Conservation (phyloP, 2,113 vertebrate species). For the Prunella fulvescens region DNA sequence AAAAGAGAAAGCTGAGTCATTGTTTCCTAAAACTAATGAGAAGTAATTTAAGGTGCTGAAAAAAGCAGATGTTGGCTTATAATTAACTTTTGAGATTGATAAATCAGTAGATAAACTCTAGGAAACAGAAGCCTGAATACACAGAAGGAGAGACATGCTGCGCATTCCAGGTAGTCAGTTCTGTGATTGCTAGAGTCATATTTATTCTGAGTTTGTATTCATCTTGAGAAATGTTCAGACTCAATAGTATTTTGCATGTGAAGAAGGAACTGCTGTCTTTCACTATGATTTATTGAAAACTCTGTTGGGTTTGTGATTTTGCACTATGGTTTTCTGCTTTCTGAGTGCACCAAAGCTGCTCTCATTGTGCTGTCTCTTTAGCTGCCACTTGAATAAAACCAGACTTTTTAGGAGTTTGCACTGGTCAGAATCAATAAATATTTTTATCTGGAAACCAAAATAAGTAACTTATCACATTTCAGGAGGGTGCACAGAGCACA, state of each 20-base stretch:
- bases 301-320: background rate
- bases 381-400: constrained; percentile 38
- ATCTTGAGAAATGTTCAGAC: background rate
- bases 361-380: background rate
- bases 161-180: background rate
- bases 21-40: background rate
- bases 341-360: background rate
- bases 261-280: constrained; percentile 5
- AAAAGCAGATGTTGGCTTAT: background rate
- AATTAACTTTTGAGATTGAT: background rate
- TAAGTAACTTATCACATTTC: constrained; percentile 44
- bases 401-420: constrained; percentile 39
- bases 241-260: background rate
- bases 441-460: constrained; percentile 73
- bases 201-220: background rate
- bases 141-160: background rate
- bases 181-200: background rate
- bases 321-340: constrained; percentile 4
- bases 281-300: constrained; percentile 40
- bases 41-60: background rate
- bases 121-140: background rate
- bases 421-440: constrained; percentile 66
- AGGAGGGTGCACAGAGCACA: constrained; percentile 5
- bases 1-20: background rate
- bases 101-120: background rate